phyloP scores from a whole-genome alignment of 2,888 invertebrate genomes.

The Linnaemya tessellans region DNA sequence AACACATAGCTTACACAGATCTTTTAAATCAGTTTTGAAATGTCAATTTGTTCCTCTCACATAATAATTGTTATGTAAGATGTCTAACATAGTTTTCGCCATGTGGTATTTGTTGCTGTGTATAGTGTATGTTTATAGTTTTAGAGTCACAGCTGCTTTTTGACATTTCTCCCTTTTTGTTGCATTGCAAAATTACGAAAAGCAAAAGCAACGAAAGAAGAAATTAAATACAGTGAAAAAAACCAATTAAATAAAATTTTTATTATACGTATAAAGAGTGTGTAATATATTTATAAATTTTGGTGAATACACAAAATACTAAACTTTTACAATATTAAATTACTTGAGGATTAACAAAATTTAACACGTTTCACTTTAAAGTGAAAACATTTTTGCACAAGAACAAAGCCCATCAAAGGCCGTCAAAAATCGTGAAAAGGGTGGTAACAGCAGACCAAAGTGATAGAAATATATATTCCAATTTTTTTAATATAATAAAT shows the following conservation, averaged over 20 bases:
- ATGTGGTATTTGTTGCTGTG: too few species aligned
- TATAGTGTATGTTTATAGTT: too few species aligned
- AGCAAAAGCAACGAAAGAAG: conserved; percentile 41
- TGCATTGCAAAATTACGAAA: conserved; percentile 11
- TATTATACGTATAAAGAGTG: conserved; percentile 43
- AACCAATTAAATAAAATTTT: conserved; percentile 48
- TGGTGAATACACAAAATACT: conserved; percentile 17
- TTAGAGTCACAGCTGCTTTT: background rate
- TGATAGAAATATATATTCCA: conserved; percentile 21
- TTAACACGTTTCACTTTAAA: conserved; percentile 7
- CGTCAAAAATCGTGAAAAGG: conserved; percentile 43
- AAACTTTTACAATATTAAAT: background rate
- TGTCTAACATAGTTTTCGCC: too few species aligned
- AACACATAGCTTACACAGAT: too few species aligned
- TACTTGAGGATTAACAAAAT: conserved; percentile 7
- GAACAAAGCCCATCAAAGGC: conserved; percentile 41
- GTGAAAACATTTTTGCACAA: conserved; percentile 25
- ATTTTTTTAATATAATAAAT: conserved; percentile 8
- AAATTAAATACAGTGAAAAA: conserved; percentile 56
- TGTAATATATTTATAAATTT: conserved; percentile 42
- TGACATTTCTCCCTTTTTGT: conserved; percentile 37
- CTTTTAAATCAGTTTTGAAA: too few species aligned
- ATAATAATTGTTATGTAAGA: too few species aligned
- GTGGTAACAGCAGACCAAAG: conserved; percentile 41
- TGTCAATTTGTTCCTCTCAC: too few species aligned